Conservation (phyloP, 2,113 vertebrate genomes). For the Hyperopisus bebe region DNA sequence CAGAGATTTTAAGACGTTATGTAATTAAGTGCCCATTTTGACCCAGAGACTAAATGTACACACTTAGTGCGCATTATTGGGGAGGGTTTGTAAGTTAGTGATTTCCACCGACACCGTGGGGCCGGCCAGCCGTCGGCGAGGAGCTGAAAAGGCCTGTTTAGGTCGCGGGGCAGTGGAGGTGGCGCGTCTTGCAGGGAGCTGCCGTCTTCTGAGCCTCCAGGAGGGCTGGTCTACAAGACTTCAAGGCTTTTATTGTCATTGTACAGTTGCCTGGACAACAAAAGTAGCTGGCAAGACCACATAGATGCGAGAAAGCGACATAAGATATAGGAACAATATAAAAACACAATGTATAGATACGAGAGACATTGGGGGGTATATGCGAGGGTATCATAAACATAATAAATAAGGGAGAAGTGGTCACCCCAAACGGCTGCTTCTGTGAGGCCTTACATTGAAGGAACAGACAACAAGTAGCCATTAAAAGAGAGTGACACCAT, state of each 20-base stretch:
- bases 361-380: too few species aligned
- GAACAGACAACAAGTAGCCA: background rate
- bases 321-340: too few species aligned
- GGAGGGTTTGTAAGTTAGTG: background rate
- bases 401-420: too few species aligned
- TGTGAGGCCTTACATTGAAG: background rate
- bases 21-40: constrained; percentile 2
- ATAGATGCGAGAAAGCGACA: too few species aligned
- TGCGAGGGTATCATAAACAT: too few species aligned
- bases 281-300: too few species aligned
- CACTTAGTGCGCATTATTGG: background rate
- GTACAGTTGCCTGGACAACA: too few species aligned
- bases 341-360: too few species aligned
- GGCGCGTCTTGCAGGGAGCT: background rate
- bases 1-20: background rate
- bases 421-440: background rate
- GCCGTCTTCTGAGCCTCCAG: background rate
- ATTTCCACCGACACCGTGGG: background rate
- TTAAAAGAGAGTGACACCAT: constrained; percentile 30
- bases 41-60: background rate
- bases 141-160: background rate
- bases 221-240: too few species aligned
- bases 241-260: too few species aligned
- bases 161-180: background rate
- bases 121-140: background rate